phyloP scores from a whole-genome alignment of 2,113 vertebrate genomes.

The Charina bottae region DNA sequence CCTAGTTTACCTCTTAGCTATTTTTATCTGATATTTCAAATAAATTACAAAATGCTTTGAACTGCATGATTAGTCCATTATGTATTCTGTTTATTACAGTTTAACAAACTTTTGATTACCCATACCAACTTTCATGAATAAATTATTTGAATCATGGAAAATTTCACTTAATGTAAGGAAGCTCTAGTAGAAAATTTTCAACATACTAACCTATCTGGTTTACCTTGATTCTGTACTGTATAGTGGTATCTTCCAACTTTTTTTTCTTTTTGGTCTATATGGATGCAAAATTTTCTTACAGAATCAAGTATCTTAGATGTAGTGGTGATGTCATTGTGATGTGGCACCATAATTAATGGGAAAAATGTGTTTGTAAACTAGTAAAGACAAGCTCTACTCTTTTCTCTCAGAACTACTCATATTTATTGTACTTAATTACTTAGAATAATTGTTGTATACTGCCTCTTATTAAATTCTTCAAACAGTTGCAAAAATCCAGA shows the following conservation, averaged over 20 bases:
- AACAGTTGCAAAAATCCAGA: background rate
- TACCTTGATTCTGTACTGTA: constrained; percentile 13
- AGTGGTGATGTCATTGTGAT: background rate
- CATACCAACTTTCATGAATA: constrained; percentile 74
- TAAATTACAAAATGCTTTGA: constrained; percentile 74
- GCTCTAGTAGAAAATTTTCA: constrained; percentile 65
- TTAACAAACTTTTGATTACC: constrained; percentile 75
- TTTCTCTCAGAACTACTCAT: too few species aligned
- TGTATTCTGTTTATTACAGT: constrained; percentile 74
- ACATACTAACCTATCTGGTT: constrained; percentile 64
- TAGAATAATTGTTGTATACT: too few species aligned
- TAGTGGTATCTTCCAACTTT: constrained; percentile 24
- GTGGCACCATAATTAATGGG: too few species aligned
- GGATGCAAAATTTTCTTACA: constrained; percentile 55
- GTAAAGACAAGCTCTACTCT: too few species aligned
- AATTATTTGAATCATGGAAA: constrained; percentile 73
- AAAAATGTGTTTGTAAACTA: too few species aligned
- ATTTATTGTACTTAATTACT: too few species aligned
- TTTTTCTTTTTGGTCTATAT: constrained; percentile 5
- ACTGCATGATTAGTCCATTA: constrained; percentile 76
- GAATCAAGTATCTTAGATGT: constrained; percentile 17
- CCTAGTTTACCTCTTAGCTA: constrained; percentile 74
- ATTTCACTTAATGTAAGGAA: constrained; percentile 60
- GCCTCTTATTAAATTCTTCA: background rate
- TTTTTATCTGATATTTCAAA: constrained; percentile 77